These are phyloP conservation scores for Pogonomyrmex californicus DNA, from an alignment of 1,140 invertebrate genomes.

Conservation along the genomic window DNA sequence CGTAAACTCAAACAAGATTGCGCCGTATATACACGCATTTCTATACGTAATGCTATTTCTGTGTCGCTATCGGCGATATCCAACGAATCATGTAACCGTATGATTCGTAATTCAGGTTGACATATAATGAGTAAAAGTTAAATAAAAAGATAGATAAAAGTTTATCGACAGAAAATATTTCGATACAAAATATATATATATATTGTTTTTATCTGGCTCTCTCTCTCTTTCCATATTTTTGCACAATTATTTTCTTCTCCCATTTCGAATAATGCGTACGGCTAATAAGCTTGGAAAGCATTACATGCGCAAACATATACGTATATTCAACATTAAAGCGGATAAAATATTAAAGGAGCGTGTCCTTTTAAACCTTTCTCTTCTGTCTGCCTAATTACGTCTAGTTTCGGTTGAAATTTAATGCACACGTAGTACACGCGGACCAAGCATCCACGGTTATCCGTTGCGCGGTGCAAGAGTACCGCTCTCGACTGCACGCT, in stretches of 20 bases:
- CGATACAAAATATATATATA: not conserved
- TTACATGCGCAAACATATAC: not conserved
- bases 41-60: not conserved
- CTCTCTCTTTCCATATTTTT: not conserved
- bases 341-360: constrained; percentile 26
- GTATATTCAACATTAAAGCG: constrained; percentile 6
- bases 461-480: not conserved
- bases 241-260: constrained; percentile 4
- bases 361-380: not conserved
- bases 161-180: not conserved
- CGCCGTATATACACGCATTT: not conserved
- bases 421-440: not conserved
- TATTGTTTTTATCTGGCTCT: not conserved
- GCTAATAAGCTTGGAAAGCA: constrained; percentile 6
- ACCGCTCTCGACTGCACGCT: not conserved
- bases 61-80: not conserved
- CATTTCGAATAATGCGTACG: constrained; percentile 15
- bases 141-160: not conserved
- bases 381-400: not conserved
- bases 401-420: constrained; percentile 25
- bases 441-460: not conserved
- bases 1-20: not conserved
- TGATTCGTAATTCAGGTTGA: constrained; percentile 20
- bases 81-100: not conserved
- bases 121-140: not conserved